These are phyloP conservation scores for Schrankia costaestrigalis DNA, from an alignment of 2,888 invertebrate species.

Conservation along the genomic window DNA sequence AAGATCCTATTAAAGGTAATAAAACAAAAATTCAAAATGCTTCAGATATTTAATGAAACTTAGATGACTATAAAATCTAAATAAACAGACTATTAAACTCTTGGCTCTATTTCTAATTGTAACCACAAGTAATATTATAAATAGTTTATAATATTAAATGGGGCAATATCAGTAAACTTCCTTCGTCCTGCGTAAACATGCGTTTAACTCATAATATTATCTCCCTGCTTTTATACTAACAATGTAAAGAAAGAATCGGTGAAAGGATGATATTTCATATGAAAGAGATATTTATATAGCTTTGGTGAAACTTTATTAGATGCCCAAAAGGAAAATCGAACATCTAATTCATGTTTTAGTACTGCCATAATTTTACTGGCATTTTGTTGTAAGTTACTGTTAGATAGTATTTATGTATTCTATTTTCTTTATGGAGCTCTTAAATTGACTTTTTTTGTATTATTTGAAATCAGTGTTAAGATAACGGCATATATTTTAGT, in stretches of 20 bases:
- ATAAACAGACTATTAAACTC: too few relatives aligned
- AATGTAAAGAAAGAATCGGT: slow-evolving; percentile 20
- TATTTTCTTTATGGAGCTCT: neutral
- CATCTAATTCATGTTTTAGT: slow-evolving; percentile 17
- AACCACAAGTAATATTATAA: slow-evolving; percentile 12
- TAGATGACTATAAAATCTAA: too few relatives aligned
- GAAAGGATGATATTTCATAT: slow-evolving; percentile 27
- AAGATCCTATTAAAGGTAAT: too few relatives aligned
- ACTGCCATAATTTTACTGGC: slow-evolving; percentile 11
- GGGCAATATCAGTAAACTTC: too few relatives aligned
- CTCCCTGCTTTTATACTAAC: slow-evolving; percentile 18
- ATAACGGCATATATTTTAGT: too few relatives aligned
- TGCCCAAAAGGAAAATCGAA: slow-evolving; percentile 16
- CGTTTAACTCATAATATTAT: slow-evolving; percentile 30
- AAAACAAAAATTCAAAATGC: too few relatives aligned
- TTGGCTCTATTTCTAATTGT: too few relatives aligned
- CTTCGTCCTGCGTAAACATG: slow-evolving; percentile 29
- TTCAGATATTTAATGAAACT: too few relatives aligned
- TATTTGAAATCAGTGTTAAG: too few relatives aligned
- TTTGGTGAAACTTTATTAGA: slow-evolving; percentile 17
- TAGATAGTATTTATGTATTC: neutral
- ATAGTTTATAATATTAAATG: slow-evolving; percentile 18
- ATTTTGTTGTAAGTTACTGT: slow-evolving; percentile 1
- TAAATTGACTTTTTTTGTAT: too few relatives aligned
- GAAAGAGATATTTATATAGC: slow-evolving; percentile 24